phyloP scores from a whole-genome alignment of 2,113 vertebrate species.

The Nycticorax nycticorax region DNA sequence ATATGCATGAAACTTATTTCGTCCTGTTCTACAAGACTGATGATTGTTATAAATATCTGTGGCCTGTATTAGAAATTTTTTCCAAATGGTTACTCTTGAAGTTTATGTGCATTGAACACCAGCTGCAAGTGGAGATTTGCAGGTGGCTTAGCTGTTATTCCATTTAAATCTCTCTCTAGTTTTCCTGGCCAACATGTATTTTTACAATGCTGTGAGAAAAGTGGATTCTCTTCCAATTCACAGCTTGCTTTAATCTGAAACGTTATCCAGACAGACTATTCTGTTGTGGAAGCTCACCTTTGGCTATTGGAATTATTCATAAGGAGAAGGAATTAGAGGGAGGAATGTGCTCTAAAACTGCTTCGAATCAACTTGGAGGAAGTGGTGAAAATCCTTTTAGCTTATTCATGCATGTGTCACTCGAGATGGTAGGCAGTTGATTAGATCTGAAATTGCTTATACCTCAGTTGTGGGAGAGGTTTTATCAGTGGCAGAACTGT shows the following conservation, averaged over 20 bases:
- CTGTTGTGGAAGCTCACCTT: not conserved
- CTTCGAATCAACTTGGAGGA: not conserved
- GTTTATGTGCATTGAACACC: not conserved
- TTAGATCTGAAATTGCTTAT: not conserved
- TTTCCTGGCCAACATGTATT: not conserved
- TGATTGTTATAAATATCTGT: not conserved
- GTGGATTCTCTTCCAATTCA: not conserved
- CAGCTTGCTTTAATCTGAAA: not conserved
- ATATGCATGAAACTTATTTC: not conserved
- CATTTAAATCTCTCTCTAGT: not conserved
- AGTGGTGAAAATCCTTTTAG: not conserved
- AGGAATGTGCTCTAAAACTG: not conserved
- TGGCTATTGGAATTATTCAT: not conserved
- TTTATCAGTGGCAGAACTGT: not conserved
- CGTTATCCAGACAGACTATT: not conserved
- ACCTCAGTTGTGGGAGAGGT: not conserved
- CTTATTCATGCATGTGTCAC: fast-evolving
- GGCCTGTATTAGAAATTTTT: not conserved
- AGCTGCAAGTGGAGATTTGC: not conserved
- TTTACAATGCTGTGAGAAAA: not conserved
- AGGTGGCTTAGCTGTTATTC: not conserved
- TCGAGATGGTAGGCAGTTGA: not conserved
- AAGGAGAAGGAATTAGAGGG: not conserved
- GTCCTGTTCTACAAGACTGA: not conserved
- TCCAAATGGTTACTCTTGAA: not conserved